Percentiles rank a stretch among this genome's conserved stretches.
These are phyloP conservation scores for Eurypyga helias DNA, from an alignment of 2,113 vertebrate genomes.

Conservation along the genomic window DNA sequence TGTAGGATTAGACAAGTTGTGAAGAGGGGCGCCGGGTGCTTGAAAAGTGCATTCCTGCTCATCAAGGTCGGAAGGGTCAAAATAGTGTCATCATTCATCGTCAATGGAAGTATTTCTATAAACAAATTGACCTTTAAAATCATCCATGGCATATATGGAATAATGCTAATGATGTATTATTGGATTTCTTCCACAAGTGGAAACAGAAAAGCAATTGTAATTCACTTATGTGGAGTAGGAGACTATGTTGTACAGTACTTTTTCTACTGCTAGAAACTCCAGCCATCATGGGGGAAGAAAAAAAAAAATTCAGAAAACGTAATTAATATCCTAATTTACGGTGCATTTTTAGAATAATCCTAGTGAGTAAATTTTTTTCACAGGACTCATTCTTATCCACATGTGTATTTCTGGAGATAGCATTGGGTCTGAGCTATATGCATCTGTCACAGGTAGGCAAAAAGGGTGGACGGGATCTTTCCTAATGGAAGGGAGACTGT, in stretches of 20 bases:
- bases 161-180: slow-evolving; percentile 6
- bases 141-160: slow-evolving; percentile 13
- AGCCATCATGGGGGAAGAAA: not conserved
- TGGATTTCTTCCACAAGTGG: slow-evolving; percentile 42
- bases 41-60: slow-evolving; percentile 66
- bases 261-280: not conserved
- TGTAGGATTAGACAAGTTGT: slow-evolving; percentile 70
- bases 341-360: not conserved
- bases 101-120: slow-evolving; percentile 29
- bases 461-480: not conserved
- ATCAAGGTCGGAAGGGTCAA: slow-evolving; percentile 57
- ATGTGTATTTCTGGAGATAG: not conserved
- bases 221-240: not conserved
- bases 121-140: slow-evolving; percentile 57
- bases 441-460: not conserved
- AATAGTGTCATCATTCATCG: slow-evolving; percentile 63
- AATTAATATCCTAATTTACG: not conserved
- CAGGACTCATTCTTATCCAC: not conserved
- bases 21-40: slow-evolving; percentile 57
- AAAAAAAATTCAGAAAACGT: not conserved
- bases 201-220: slow-evolving; percentile 15
- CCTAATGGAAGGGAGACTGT: not conserved
- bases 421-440: not conserved
- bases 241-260: not conserved
- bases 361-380: not conserved